These are phyloP conservation scores for Saturnia pavonia DNA, from an alignment of 2,888 invertebrate species.

Conservation along the genomic window DNA sequence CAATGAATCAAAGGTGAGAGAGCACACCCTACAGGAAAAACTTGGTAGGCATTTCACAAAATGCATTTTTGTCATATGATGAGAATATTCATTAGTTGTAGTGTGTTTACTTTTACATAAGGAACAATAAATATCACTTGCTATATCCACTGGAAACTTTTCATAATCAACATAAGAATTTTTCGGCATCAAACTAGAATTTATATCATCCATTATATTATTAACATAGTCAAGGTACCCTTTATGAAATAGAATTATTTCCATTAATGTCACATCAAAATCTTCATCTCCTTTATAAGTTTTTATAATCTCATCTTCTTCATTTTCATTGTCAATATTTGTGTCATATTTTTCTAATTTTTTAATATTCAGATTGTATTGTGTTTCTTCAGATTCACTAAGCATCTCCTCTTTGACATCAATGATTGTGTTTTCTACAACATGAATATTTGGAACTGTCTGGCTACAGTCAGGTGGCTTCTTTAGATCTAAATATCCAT, in stretches of 20 bases:
- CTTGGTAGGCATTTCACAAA: slow-evolving; percentile 56
- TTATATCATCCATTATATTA: slow-evolving; percentile 48
- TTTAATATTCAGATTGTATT: slow-evolving; percentile 43
- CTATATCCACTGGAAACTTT: slow-evolving; percentile 41
- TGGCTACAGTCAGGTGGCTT: slow-evolving; percentile 1
- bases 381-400: slow-evolving; percentile 29
- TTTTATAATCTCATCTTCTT: slow-evolving; percentile 38
- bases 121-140: slow-evolving; percentile 52
- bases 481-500: slow-evolving; percentile 61
- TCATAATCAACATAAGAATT: slow-evolving; percentile 58
- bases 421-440: neutral
- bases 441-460: neutral
- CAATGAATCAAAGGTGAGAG: slow-evolving; percentile 60
- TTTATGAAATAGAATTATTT: slow-evolving; percentile 68
- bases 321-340: slow-evolving; percentile 38
- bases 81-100: slow-evolving; percentile 44
- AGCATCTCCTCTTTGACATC: slow-evolving; percentile 41
- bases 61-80: slow-evolving; percentile 69
- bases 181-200: slow-evolving; percentile 52
- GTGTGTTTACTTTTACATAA: slow-evolving; percentile 56
- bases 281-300: slow-evolving; percentile 67
- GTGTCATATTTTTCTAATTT: slow-evolving; percentile 36
- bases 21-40: slow-evolving; percentile 69
- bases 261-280: slow-evolving; percentile 71
- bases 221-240: slow-evolving; percentile 69